Base-by-base conservation (phyloP, 2,888 invertebrate genomes). In the Iphiclides podalirius region DNA sequence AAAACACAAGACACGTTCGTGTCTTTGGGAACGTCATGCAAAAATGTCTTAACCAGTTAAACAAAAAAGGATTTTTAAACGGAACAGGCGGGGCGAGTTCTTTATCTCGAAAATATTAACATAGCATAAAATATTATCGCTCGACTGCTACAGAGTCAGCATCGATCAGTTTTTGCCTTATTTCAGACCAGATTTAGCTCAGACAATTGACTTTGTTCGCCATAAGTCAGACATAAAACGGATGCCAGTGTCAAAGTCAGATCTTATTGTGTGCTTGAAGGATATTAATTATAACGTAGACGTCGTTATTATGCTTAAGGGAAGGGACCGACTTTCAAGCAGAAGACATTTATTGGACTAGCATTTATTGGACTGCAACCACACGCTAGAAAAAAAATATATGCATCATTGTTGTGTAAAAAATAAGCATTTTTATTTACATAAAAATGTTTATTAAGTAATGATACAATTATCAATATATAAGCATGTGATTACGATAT, bases 161-260 rank as follows among this genome's bases (percentile, higher is more conserved):
- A 35, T 15, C 35, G 45, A 50, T 50, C 50, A 50, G 45, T 57
- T 58, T 60, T 59, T 61, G 57, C 61, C 63, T 81, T 80, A 74
- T 80, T 79, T 67, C 55, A 59, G 54, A 56, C 57, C 80, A 71
- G 72, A 81, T 81, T 77, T 83, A 82, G 78, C 75, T 60, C 67
- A 76, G 74, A 84, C 85, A 85, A 85, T 85, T 84, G 84, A 80
- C 80, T 81, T 69, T 67, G 70, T 70, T 66, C 67, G 66, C 73
- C 71, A 72, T 79, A 79, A 79, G 78, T 81, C 79, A 79, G 75
- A 81, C 72, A 77, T 78, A 74, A 83, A 85, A 81, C 82, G 81
- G 78, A 84, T 79, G 74, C 78, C 76, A 57, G 59, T 73, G 83
- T 83, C 82, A 75, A 61, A 68, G 58, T 49, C 61, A 56, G 66